phyloP scores from a whole-genome alignment of 2,113 vertebrate genomes.

The Nettapus auritus region DNA sequence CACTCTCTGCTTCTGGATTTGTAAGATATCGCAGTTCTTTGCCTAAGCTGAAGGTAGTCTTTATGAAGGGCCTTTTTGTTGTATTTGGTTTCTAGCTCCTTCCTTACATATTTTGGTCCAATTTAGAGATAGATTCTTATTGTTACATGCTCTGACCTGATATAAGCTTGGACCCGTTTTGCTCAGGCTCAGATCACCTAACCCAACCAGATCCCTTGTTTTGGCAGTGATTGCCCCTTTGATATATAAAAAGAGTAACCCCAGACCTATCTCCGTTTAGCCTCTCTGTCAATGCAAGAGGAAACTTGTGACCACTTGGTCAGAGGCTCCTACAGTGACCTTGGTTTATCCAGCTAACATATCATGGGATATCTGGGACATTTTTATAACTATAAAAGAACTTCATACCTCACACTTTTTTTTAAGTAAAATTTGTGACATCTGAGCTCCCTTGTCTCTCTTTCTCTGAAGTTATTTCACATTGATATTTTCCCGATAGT shows the following conservation, averaged over 20 bases:
- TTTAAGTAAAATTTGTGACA: background rate
- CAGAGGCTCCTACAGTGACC: background rate
- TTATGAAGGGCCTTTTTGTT: background rate
- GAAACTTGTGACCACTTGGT: background rate
- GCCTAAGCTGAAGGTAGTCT: background rate
- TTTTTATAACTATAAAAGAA: background rate
- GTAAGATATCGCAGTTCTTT: background rate
- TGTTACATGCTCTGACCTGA: background rate
- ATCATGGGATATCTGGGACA: background rate
- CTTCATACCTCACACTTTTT: background rate
- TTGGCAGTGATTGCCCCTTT: background rate
- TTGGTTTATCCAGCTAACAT: background rate
- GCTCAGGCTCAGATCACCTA: background rate
- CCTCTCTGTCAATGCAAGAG: background rate
- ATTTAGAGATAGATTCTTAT: background rate
- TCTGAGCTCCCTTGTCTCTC: background rate
- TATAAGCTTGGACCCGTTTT: background rate
- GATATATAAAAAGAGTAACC: background rate
- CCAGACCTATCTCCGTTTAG: background rate
- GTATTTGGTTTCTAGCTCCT: background rate
- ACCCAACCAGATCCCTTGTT: background rate
- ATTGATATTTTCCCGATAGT: background rate
- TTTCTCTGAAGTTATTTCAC: background rate
- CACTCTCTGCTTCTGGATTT: background rate
- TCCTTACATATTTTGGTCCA: background rate